Base-by-base conservation (phyloP, 2,113 vertebrate species). In the Ochotona curzoniae region DNA sequence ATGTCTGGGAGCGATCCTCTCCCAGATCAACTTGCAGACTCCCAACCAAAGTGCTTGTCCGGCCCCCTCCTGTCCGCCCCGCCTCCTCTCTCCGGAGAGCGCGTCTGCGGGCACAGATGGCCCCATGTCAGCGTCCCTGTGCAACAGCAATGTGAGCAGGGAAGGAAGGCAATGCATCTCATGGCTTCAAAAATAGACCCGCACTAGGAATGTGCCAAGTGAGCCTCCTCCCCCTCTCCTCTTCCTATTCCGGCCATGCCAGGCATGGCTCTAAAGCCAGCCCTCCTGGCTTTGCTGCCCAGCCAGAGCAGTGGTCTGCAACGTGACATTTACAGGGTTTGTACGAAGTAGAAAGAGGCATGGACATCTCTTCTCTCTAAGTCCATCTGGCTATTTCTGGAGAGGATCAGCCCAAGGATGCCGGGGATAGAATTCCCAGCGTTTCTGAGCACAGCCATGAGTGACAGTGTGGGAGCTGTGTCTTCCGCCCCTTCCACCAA, bases 51-150 rank as follows among this genome's bases (percentile, higher is more conserved):
- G 89, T 28, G 61, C 35, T 1, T 86, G 13, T 91, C 91, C 60
- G 14, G 79, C 79, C 88, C 66, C 76, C 71, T 78, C 44, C 2
- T 57, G 26, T 66, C 84, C 87, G 51, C 95, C 73, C 87, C 84
- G 92, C 79, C 69, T 94, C 86, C 83, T 87, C 87, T 95, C 89
- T 86, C 61, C 60, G 14, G 91, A 93, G 92, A 92, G 80, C 9
- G 66, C 47, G 82, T 95, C 95, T 96, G 96, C 0, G 69, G 89
- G 96, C 96, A 97, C 96, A 97, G 96, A 97, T 97, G 96, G 96
- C 96, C 96, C 81, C 76, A 87, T 97, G 96, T 96, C 96, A 97
- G 94, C 76, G 81, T 96, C 96, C 96, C 96, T 47, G 89, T 91
- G 94, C 93, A 96, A 96, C 96, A 89, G 95, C 91, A 96, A 97